Base-by-base conservation (phyloP, 2,888 invertebrate genomes). In the Fragum sueziense region DNA sequence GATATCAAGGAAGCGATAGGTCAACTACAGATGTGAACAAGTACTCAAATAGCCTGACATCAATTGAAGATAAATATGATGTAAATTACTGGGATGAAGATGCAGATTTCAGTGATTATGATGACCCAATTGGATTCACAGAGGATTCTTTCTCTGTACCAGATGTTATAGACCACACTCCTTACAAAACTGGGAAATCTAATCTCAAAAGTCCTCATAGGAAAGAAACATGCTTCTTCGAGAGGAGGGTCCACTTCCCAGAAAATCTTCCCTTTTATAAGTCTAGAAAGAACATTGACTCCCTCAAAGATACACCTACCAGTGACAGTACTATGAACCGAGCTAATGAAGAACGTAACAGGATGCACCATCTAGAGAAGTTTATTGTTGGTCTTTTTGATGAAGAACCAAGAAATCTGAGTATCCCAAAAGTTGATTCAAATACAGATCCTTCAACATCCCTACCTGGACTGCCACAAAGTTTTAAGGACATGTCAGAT, bases 311-410 rank as follows among this genome's bases (percentile, higher is more conserved):
- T 57, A 11, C 11, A n/a, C 33, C 27, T 9, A 9, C 25, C 2
- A 27, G 27, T 29, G 61, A 61, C 20, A 20, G 14, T 6, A 20
- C 61, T 33, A 31, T 34, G 29, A 51, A 29, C 25, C 11, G 27
- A 27, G n/a, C 62, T 37, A 57, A 70, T 20, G 54, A 54, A 37
- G 80, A 80, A 69, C 34, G 27, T 17, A 72, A 74, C 59, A 76
- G 79, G n/a, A 74, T 80, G 37, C 68, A 79, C 54, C 65, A 80
- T 34, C 57, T 84, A 51, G 76, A 84, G 65, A 57, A 76, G 22
- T 84, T 84, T 67, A 81, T 84, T 25, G 62, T 68, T 57, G 74
- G 80, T 52, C 29, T 84, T 33, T 84, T 84, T 74, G 80, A 80
- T 57, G 54, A 68, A 34, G 82, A 82, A 52, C 79, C 79, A 22